A percentile compares a stretch with the other conserved stretches of the same genome.
These are phyloP conservation scores for Alectoris magna DNA, from an alignment of 2,797 vertebrate genomes.

Conservation along the genomic window DNA sequence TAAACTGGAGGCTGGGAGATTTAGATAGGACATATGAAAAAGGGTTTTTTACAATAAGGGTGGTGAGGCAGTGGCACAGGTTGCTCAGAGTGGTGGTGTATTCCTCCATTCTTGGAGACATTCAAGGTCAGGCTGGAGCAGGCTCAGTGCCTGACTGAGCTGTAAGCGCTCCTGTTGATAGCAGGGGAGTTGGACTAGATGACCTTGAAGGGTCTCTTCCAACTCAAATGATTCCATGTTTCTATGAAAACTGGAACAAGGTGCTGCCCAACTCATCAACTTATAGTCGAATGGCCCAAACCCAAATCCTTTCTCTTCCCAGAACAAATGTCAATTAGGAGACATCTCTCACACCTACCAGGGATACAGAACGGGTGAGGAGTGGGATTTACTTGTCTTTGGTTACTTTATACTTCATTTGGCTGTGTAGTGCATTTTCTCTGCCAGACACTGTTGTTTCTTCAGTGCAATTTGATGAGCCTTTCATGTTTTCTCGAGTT, in stretches of 20 bases:
- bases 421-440: neutral
- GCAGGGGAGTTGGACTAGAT: no score
- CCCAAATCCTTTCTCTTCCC: neutral
- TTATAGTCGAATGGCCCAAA: neutral
- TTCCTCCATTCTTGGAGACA: no score
- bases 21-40: no score
- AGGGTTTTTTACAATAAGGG: no score
- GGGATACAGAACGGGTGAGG: neutral
- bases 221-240: no score
- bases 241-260: neutral
- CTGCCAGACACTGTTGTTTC: neutral
- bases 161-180: no score
- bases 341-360: fast-evolving
- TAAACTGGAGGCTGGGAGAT: no score
- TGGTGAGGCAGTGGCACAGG: no score
- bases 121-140: no score
- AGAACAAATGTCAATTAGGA: fast-evolving
- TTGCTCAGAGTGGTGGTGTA: no score
- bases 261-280: neutral
- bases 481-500: neutral
- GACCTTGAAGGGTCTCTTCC: no score
- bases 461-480: neutral
- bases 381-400: neutral
- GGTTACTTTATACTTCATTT: neutral
- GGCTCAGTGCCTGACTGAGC: no score